Conservation (phyloP, 2,113 vertebrate genomes). For the Leucoraja erinaceus region DNA sequence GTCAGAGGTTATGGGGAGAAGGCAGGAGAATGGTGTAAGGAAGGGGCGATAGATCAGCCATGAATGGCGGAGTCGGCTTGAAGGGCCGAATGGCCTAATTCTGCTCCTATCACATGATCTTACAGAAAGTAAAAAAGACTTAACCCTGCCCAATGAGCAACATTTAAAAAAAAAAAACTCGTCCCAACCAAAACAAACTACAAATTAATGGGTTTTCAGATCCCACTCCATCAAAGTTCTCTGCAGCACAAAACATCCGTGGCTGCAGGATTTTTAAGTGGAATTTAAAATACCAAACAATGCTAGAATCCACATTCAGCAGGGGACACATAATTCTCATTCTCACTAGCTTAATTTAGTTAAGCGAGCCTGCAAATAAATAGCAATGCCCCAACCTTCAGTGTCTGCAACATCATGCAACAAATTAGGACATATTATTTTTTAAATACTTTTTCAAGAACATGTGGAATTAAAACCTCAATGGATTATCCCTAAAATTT, state of each 20-base stretch:
- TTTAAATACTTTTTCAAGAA: neutral
- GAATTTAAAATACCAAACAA: neutral
- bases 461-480: neutral
- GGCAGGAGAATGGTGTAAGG: too few relatives aligned
- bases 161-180: neutral
- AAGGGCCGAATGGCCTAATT: too few relatives aligned
- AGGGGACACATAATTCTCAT: too few relatives aligned
- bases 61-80: too few relatives aligned
- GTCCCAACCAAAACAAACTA: neutral
- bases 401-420: neutral
- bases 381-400: neutral
- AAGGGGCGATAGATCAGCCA: too few relatives aligned
- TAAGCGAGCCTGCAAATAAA: neutral
- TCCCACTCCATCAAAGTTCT: neutral
- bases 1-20: too few relatives aligned
- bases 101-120: too few relatives aligned
- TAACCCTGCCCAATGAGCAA: neutral
- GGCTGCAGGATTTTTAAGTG: neutral
- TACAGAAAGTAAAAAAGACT: neutral
- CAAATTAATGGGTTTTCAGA: neutral
- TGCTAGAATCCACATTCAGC: neutral
- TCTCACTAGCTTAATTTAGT: neutral
- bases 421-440: neutral
- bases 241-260: neutral
- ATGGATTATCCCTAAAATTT: neutral